Evolutionary conservation across 2,797 vertebrate genomes (phyloP), one percentile per base, ranked within the genome.

Genomic region (Phaenicophaeus curvirostris): DNA sequence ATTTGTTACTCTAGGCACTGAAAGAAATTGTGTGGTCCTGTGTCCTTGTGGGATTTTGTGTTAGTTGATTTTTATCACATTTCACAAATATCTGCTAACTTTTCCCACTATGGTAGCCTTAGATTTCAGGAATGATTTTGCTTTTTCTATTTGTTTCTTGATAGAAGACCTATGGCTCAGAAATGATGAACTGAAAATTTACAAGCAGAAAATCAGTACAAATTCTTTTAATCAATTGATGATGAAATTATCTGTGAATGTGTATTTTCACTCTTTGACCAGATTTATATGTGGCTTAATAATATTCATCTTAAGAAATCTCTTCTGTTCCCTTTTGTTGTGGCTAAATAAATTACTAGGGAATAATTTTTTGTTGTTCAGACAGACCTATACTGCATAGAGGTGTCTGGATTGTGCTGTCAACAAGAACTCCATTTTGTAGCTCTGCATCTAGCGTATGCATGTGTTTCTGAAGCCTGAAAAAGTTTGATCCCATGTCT

Each of bases 211-310:
- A 78, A 89, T 85, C 59, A 81, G 58, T 51, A 42, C 2, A 11
- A 74, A 20, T 23, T 63, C 28, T 83, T 83, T 89, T 79, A 92
- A 83, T 85, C 59, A 90, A 61, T 19, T 92, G 46, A 85, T 73
- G 20, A 90, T 92, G 20, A 93, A 92, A 87, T 87, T 61, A 83
- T 67, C 63, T 93, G 41, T 65, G 50, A 90, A 92, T 54, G 21
- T 61, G 21, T 85, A 33, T 94, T 93, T 95, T 93, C 37, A 31
- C 25, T 80, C 25, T 96, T 89, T 85, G 44, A 67, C 37, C 50
- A n/a, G 30, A 77, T 93, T 89, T 85, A 72, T 79, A 39, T 87
- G 57, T 5, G 19, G 44, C 21, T 95, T 37, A 58, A 57, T 88
- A 87, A 72, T 71, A 74, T 71, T 82, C 1, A 48, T 82, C 13